A percentile compares a stretch with the other conserved stretches of the same genome.
Conservation (phyloP, 2,113 vertebrate genomes). For the Gadus macrocephalus region DNA sequence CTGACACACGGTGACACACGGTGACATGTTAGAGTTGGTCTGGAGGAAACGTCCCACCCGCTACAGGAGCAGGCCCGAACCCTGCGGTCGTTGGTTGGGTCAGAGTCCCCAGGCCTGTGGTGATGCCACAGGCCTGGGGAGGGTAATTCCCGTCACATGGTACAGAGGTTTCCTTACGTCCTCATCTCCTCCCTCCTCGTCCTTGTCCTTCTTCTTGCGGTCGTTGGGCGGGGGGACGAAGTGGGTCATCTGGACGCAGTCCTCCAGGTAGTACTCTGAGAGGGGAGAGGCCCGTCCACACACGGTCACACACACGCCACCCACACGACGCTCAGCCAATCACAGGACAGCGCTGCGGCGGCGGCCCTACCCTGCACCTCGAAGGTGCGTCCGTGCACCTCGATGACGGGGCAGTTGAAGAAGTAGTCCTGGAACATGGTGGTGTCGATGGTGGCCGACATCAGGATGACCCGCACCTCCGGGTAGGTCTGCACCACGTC, state of each 20-base stretch:
- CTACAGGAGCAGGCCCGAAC: no score
- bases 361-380: slow-evolving; percentile 83
- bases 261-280: slow-evolving; percentile 94
- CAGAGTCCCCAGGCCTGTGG: not conserved
- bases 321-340: not conserved
- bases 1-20: no score
- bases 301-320: no score
- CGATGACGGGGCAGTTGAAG: slow-evolving; percentile 89
- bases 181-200: slow-evolving; percentile 87
- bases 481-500: slow-evolving; percentile 90
- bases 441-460: slow-evolving; percentile 98
- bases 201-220: slow-evolving; percentile 91
- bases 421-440: slow-evolving; percentile 95
- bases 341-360: not conserved
- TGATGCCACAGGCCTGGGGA: not conserved
- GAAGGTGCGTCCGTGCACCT: slow-evolving; percentile 90
- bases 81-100: no score
- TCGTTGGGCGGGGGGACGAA: slow-evolving; percentile 89
- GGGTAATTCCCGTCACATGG: not conserved
- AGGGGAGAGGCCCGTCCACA: not conserved
- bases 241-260: slow-evolving; percentile 94
- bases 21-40: no score
- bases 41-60: no score
- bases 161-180: slow-evolving; percentile 69
- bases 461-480: slow-evolving; percentile 87